Conservation (phyloP, 2,888 invertebrate genomes). For the Chymomyza amoena region DNA sequence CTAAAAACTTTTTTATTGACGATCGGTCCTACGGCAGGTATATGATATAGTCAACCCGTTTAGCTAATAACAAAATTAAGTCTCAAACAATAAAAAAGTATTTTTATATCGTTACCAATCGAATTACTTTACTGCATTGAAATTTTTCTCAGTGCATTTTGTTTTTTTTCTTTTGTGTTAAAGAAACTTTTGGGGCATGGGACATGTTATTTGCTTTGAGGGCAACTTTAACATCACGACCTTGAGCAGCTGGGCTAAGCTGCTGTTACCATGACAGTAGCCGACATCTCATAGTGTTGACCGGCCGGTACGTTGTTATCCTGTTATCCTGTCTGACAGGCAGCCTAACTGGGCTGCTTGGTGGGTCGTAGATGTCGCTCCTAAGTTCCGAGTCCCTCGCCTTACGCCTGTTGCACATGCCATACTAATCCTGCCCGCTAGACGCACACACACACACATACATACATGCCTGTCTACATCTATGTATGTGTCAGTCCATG, state of each 20-base stretch:
- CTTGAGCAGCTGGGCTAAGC: conserved; percentile 52
- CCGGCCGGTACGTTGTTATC: conserved; percentile 34
- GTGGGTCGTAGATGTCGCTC: neutral
- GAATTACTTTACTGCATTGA: neutral
- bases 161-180: neutral
- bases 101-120: too few relatives aligned
- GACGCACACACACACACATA: conserved; percentile 21
- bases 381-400: neutral
- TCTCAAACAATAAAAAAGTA: too few relatives aligned
- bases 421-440: conserved; percentile 45
- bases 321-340: neutral
- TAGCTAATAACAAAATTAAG: too few relatives aligned
- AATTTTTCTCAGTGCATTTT: neutral
- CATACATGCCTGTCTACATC: neutral
- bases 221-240: conserved; percentile 32
- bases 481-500: conserved; percentile 19
- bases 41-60: too few relatives aligned
- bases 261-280: conserved; percentile 58
- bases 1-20: too few relatives aligned
- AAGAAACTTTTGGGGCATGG: neutral
- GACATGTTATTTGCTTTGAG: neutral
- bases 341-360: neutral
- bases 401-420: conserved; percentile 45
- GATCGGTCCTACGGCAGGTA: too few relatives aligned
- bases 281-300: conserved; percentile 20